A percentile compares a stretch with the other conserved stretches of the same genome.
Conservation (phyloP, 2,888 invertebrate species). For the Tortricodes alternella region DNA sequence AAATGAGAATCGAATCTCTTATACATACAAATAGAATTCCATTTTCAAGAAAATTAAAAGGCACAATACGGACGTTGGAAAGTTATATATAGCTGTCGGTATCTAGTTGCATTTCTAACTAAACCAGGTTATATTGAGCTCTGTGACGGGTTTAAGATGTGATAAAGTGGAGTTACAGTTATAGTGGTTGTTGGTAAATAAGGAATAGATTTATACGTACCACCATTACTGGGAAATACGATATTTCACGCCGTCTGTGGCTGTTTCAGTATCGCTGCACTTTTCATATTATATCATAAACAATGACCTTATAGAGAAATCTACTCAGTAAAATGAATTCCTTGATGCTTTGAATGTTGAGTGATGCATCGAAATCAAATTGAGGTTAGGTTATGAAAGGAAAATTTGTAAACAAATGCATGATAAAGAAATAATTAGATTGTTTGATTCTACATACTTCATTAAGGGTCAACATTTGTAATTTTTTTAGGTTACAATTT, state of each 20-base stretch:
- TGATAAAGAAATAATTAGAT: no score
- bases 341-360: no score
- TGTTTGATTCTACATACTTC: no score
- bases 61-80: neutral
- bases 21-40: neutral
- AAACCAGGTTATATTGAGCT: neutral
- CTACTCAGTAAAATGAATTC: no score
- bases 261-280: neutral
- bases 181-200: neutral
- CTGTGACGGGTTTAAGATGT: neutral
- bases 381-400: no score
- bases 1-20: neutral
- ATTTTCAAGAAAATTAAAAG: neutral
- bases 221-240: constrained; percentile 3
- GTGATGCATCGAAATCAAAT: no score
- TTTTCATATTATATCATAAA: neutral
- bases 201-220: neutral
- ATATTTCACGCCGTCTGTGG: neutral
- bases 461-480: no score
- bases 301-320: neutral
- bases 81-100: neutral
- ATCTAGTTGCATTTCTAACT: constrained; percentile 1
- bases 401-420: no score
- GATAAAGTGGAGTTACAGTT: neutral
- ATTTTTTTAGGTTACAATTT: no score